Evolutionary conservation across 1,140 invertebrate species (phyloP), one percentile per base, ranked within the genome.

Genomic region (Ruditapes philippinarum): DNA sequence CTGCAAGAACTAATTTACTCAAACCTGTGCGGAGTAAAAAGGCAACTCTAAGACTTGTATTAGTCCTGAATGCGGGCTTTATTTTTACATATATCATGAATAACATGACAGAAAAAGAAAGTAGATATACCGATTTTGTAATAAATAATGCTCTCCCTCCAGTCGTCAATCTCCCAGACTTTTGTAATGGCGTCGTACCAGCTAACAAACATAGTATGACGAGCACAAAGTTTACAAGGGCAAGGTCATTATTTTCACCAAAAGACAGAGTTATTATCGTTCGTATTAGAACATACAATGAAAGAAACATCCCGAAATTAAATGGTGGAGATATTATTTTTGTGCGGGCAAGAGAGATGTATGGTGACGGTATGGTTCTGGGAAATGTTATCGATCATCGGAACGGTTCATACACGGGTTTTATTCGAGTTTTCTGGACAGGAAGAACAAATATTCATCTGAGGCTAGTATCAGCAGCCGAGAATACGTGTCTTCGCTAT

Each of bases 381-480:
- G 70, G 83, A 28, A 45, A 73, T 11, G 70, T 86, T 19, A 57
- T 49, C 12, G 83, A 86, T 42, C 45, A 86, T 60, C 22, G 31
- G 33, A 86, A 86, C 60, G 83, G 83, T 49, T 33, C 83, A 28
- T 86, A 86, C 49, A 76, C 68, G 4, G 83, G 42, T 36, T 11
- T 19, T 7, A 38, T 86, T 36, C 51, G 49, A 73, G 25, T 76
- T 25, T 54, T 40, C 38, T 86, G 83, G 83, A 12, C 31, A 2
- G 83, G 83, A 40, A 17, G 14, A 22, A 76, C 83, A 36, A 19
- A 22, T 0, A 36, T 86, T 12, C 54, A 74, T 22, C 31, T 51
- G 2, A 86, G 38, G 49, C 36, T 74, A 38, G 68, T n/a, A 3
- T 45, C 83, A 36, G 38, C 36, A 38, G 22, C 73, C 0, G 68